Evolutionary conservation across 1,140 invertebrate genomes (phyloP), one percentile per base, ranked within the genome.

Genomic region (honey bee (Apis mellifera)): DNA sequence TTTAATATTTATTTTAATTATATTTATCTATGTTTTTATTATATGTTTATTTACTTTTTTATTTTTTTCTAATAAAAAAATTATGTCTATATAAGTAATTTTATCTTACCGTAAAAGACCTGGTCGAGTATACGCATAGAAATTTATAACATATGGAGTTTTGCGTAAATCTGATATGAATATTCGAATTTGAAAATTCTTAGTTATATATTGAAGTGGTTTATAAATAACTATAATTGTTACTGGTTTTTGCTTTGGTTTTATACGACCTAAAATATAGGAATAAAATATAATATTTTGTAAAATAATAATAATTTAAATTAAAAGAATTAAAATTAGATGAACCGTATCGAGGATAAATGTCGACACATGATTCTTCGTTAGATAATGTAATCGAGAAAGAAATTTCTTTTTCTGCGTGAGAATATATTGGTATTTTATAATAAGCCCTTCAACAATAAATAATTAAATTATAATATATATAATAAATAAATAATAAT

Each of bases 61-160:
- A 42, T 42, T 26, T 19, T 32, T 32, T 48, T 12, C 8, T 64
- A 64, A 32, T 23, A 42, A 57, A 12, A n/a, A 52, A n/a, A 23
- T 32, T 8, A 1, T 62, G 1, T 42, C 15, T 50, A 3, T 42
- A 5, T 1, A n/a, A 50, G 0, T 9, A 48, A 48, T 60, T 64
- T 76, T 26, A 82, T 60, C 72, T 76, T 26, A 82, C 79, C 79
- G 79, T 52, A 82, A 76, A 50, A 82, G 48, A 1, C 79, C 79
- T 59, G 79, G 79, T 23, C 79, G 64, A 42, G 79, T 82, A n/a
- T 60, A 59, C 1, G 79, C 79, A 15, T 52, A 66, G 48, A 82
- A 82, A 42, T 82, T 76, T 26, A 82, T 76, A 52, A 68, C 17
- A 17, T 76, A 42, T 4, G 73, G 55, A 13, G 32, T 21, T 69